Conservation (phyloP, 2,797 vertebrate species). For the Astyanax mexicanus region DNA sequence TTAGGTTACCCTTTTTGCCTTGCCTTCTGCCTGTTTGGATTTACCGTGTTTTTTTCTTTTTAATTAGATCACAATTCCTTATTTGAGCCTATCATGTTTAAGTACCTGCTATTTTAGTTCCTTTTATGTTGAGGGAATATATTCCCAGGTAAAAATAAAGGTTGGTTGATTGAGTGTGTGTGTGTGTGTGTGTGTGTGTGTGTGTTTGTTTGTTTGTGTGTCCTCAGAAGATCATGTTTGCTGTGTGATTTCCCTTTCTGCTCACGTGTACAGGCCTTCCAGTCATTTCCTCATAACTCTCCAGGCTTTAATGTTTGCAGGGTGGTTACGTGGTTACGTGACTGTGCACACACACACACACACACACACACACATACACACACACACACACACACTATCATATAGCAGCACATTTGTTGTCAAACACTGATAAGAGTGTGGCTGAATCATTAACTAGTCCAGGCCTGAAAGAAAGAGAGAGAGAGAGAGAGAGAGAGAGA, state of each 20-base stretch:
- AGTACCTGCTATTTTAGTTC: too few species aligned
- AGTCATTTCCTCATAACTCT: conserved; percentile 43
- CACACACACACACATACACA: conserved; percentile 8
- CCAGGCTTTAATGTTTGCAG: conserved; percentile 21
- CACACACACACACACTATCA: conserved; percentile 8
- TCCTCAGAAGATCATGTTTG: conserved; percentile 12
- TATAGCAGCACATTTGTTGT: conserved; percentile 23
- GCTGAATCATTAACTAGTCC: conserved; percentile 57
- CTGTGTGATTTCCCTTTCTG: neutral
- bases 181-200: neutral
- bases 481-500: neutral
- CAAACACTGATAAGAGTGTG: conserved; percentile 47
- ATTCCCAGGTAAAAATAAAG: too few species aligned
- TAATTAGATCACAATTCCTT: too few species aligned
- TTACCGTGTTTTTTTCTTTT: too few species aligned
- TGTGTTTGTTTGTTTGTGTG: neutral
- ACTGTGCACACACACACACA: conserved; percentile 5
- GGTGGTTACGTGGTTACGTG: conserved; percentile 44
- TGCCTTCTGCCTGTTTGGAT: too few species aligned
- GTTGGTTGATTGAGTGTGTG: neutral
- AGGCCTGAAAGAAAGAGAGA: conserved; percentile 5
- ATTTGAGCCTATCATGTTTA: too few species aligned
- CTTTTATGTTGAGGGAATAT: too few species aligned
- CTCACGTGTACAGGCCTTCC: conserved; percentile 33
- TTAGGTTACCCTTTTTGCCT: too few species aligned